phyloP scores from a whole-genome alignment of 1,140 invertebrate genomes.

The Zaprionus capensis region DNA sequence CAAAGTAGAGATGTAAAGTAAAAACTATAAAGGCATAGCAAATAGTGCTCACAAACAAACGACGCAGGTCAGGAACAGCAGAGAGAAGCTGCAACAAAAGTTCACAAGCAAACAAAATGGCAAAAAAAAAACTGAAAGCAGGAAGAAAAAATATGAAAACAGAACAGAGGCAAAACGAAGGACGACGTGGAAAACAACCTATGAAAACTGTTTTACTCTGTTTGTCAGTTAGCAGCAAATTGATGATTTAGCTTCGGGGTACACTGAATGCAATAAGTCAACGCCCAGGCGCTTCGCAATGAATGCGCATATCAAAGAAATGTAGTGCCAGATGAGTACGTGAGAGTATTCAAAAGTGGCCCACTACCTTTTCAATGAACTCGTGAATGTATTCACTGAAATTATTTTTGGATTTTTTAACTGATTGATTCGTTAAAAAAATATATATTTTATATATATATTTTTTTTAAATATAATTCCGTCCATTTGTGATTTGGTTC shows the following conservation, averaged over 20 bases:
- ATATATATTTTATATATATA: neutral
- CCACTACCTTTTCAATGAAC: too few species aligned
- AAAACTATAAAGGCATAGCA: slow-evolving; percentile 60
- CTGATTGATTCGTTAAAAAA: too few species aligned
- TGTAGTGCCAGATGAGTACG: neutral
- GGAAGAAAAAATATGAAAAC: neutral
- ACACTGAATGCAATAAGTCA: slow-evolving; percentile 18
- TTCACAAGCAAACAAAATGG: neutral
- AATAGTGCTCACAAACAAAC: slow-evolving; percentile 56
- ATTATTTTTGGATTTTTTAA: too few species aligned
- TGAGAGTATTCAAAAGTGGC: too few species aligned
- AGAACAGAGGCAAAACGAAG: neutral
- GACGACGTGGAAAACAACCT: slow-evolving; percentile 5
- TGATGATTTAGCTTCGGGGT: slow-evolving; percentile 20
- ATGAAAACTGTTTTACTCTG: slow-evolving; percentile 27
- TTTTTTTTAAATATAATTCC: neutral
- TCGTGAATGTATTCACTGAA: too few species aligned
- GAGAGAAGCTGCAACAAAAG: slow-evolving; percentile 15
- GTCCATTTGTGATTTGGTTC: neutral
- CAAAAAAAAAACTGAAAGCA: neutral
- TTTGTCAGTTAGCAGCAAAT: slow-evolving; percentile 36
- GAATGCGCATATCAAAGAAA: neutral
- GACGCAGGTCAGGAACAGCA: slow-evolving; percentile 33
- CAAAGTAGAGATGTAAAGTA: slow-evolving; percentile 47
- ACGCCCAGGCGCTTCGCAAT: neutral